These are phyloP conservation scores for Cydia splendana DNA, from an alignment of 1,140 invertebrate species.

Conservation along the genomic window DNA sequence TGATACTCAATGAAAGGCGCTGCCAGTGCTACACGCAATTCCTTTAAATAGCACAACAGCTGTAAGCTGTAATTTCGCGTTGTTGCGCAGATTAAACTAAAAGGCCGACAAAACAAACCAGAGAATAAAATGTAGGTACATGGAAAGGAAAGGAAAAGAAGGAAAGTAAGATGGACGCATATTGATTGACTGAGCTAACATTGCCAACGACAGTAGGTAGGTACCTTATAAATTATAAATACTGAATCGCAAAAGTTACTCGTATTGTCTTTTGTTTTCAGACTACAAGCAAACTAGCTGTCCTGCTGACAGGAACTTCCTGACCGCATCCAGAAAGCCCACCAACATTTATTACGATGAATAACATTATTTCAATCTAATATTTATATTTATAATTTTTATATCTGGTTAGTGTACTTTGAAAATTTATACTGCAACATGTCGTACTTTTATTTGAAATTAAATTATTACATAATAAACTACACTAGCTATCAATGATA, in stretches of 20 bases:
- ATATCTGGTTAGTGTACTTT: neutral
- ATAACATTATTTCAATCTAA: conserved; percentile 36
- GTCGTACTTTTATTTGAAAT: too few species aligned
- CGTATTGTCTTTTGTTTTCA: conserved; percentile 47
- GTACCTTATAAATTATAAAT: too few species aligned
- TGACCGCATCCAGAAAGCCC: conserved; percentile 64
- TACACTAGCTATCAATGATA: too few species aligned
- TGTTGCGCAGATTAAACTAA: neutral
- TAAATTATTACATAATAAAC: too few species aligned
- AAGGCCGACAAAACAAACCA: neutral
- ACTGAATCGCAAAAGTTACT: too few species aligned
- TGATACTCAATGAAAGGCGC: neutral
- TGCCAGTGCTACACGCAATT: neutral
- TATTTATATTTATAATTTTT: neutral
- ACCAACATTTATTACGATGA: conserved; percentile 68
- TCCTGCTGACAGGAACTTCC: conserved; percentile 64
- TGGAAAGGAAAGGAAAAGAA: too few species aligned
- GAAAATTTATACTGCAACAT: too few species aligned
- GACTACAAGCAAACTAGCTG: conserved; percentile 70
- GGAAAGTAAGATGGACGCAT: too few species aligned
- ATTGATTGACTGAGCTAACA: too few species aligned
- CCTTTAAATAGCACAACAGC: neutral
- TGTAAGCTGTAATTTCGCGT: neutral
- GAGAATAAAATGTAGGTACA: too few species aligned
- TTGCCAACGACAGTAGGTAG: too few species aligned